Base-by-base conservation (phyloP, 2,113 vertebrate species). In the Thinocorus orbignyianus region DNA sequence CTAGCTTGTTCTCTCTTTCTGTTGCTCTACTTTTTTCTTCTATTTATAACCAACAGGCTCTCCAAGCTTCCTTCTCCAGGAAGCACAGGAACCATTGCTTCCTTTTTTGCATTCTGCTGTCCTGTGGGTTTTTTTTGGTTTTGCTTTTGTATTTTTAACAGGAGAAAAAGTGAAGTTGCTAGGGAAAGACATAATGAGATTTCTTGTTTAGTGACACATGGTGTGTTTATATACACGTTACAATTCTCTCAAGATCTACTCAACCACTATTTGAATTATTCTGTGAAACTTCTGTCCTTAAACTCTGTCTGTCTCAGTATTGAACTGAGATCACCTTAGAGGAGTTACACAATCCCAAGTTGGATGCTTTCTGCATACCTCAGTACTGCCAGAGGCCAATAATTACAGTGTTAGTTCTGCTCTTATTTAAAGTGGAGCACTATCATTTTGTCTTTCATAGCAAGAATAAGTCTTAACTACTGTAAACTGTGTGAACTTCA, bases 201-300 rank as follows among this genome's bases (percentile, higher is more conserved):
- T 80, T 81, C 33, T 83, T 11, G 0, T 9, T 70, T 37, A 10
- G 16, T 61, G 81, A 46, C 31, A 30, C 24, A 64, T 2, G 0
- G 13, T 23, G 15, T 0, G 0, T 60, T 72, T 16, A 33, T 51
- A 33, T 73, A 2, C 37, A 46, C 26, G 6, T 28, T 26, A 17
- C 31, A 2, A 4, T 46, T 90, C 54, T 70, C 41, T 28, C 55
- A n/a, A 20, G 51, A 35, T 23, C 31, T 73, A 41, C 17, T 37
- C 49, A 79, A 4, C 18, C 24, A 14, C 71, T 69, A 8, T 6
- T 61, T 33, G 14, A 57, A 17, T 76, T 79, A 48, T 19, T 88
- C 66, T 31, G 20, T 51, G 55, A 22, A 23, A 72, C 17, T 58
- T 70, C 52, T 30, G 1, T 70, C 51, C 61, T 61, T 15, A 7